Conservation (phyloP, 2,888 invertebrate genomes). For the Cheilosia soror region DNA sequence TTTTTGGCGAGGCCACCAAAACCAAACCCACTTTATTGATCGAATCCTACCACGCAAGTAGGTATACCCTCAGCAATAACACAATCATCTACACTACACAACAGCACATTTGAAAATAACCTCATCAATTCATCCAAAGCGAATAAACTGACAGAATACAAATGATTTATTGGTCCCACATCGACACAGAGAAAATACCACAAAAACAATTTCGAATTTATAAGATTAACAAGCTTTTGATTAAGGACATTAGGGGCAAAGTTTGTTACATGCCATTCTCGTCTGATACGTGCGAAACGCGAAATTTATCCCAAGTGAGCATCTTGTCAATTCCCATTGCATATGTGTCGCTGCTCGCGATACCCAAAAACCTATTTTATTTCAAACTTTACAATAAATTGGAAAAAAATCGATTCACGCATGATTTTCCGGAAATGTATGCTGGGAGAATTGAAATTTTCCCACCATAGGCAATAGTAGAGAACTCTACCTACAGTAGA, state of each 20-base stretch:
- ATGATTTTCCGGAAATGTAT: no score
- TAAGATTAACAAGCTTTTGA: conserved; percentile 43
- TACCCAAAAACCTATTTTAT: conserved; percentile 2
- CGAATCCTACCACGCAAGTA: conserved; percentile 4
- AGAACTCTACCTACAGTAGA: no score
- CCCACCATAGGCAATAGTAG: no score
- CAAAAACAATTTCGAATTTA: conserved; percentile 23
- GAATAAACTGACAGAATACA: conserved; percentile 27
- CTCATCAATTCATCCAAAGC: conserved; percentile 32
- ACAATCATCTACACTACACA: background rate
- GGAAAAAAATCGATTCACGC: no score
- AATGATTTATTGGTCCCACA: conserved; percentile 46
- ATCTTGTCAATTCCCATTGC: background rate
- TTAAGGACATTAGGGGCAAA: conserved; percentile 23
- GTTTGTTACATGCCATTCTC: conserved; percentile 1
- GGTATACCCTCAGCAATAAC: background rate
- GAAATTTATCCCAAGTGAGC: background rate
- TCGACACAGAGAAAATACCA: conserved; percentile 4
- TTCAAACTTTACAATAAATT: background rate
- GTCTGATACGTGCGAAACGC: conserved; percentile 1
- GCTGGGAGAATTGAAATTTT: no score
- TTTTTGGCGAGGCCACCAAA: background rate
- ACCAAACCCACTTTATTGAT: background rate
- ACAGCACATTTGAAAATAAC: conserved; percentile 14
- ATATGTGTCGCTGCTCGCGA: background rate